A percentile compares a stretch with the other conserved stretches of the same genome.
phyloP scores from a whole-genome alignment of 2,797 vertebrate species.

The Girardinus metallicus region DNA sequence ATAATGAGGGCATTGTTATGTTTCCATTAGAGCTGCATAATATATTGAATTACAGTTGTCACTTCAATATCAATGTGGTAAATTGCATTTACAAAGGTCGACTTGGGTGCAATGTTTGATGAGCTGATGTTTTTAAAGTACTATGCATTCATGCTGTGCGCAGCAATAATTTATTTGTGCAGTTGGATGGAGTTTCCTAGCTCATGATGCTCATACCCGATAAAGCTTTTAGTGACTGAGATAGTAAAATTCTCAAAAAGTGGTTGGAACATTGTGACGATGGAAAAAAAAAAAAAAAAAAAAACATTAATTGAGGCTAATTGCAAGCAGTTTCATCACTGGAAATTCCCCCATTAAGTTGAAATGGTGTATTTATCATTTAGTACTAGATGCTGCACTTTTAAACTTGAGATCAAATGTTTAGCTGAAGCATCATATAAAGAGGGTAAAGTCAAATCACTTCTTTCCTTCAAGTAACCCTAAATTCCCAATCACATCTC shows the following conservation, averaged over 20 bases:
- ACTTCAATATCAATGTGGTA: neutral
- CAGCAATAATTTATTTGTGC: neutral
- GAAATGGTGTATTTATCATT: conserved; percentile 40
- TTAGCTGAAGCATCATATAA: conserved; percentile 30
- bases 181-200: neutral
- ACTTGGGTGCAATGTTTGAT: neutral
- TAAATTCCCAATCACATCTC: conserved; percentile 49
- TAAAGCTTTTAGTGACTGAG: neutral
- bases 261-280: conserved; percentile 2
- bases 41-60: neutral
- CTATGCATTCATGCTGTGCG: neutral
- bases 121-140: neutral
- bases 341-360: conserved; percentile 19
- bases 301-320: neutral
- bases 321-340: conserved; percentile 1
- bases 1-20: neutral
- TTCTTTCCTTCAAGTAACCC: conserved; percentile 52
- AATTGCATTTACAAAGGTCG: neutral
- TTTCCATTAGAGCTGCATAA: neutral
- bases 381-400: neutral
- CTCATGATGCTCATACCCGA: neutral
- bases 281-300: conserved; percentile 35
- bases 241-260: neutral
- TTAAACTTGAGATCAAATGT: neutral
- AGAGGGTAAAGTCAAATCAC: conserved; percentile 51